A percentile compares a stretch with the other conserved stretches of the same genome.
Evolutionary conservation across 2,888 invertebrate species (phyloP).

Genomic region (Eristalinus sepulchralis): DNA sequence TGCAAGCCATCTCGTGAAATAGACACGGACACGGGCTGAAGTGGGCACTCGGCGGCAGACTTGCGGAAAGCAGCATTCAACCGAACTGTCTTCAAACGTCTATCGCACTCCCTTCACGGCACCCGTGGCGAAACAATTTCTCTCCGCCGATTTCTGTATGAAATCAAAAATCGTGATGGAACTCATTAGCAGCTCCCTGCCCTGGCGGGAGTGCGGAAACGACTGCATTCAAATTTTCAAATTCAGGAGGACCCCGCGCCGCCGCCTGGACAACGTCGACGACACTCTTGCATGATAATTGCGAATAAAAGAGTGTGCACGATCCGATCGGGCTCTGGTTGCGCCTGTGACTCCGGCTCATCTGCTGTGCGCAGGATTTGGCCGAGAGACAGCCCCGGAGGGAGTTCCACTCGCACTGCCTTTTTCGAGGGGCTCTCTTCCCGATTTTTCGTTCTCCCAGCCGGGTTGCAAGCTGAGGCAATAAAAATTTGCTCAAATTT

Average conservation of each 20-base stretch:
- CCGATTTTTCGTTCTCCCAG: background rate
- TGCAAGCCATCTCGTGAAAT: slow-evolving; percentile 60
- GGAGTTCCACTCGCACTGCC: background rate
- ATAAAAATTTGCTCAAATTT: slow-evolving; percentile 70
- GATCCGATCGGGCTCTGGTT: slow-evolving; percentile 52
- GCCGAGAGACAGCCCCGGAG: background rate
- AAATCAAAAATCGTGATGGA: slow-evolving; percentile 71
- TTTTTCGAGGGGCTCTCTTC: background rate
- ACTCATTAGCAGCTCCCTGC: slow-evolving; percentile 70
- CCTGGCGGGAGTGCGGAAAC: slow-evolving; percentile 56
- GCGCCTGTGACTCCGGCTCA: background rate
- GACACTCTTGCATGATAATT: slow-evolving; percentile 70
- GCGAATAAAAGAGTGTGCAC: slow-evolving; percentile 68
- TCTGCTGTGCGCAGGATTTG: background rate
- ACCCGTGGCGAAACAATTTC: slow-evolving; percentile 38
- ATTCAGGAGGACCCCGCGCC: slow-evolving; percentile 30
- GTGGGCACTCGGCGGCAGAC: slow-evolving; percentile 32
- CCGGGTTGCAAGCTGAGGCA: slow-evolving; percentile 48
- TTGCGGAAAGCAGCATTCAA: slow-evolving; percentile 50
- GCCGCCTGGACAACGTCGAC: slow-evolving; percentile 1
- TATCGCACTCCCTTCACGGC: slow-evolving; percentile 1
- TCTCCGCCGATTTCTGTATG: slow-evolving; percentile 55
- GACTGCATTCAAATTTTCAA: slow-evolving; percentile 68
- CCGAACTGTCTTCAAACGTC: slow-evolving; percentile 14
- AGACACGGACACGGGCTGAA: slow-evolving; percentile 13